phyloP scores from a whole-genome alignment of 1,140 invertebrate species.

The Maconellicoccus hirsutus region DNA sequence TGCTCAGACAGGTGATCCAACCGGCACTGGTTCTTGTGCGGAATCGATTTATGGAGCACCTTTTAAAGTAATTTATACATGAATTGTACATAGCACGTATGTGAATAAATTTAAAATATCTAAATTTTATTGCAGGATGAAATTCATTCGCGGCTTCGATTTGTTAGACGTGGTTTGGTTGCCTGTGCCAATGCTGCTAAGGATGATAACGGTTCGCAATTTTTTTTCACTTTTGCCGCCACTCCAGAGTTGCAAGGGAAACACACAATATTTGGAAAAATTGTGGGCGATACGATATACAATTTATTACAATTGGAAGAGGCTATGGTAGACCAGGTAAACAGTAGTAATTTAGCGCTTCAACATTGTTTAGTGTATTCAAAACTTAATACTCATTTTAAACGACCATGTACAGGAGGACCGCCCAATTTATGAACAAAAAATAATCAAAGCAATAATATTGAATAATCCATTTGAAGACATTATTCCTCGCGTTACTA shows the following conservation, averaged over 20 bases:
- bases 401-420: slow-evolving; percentile 69
- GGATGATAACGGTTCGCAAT: slow-evolving; percentile 94
- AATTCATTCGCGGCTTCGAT: slow-evolving; percentile 83
- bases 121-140: slow-evolving; percentile 61
- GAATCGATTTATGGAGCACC: slow-evolving; percentile 88
- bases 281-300: slow-evolving; percentile 88
- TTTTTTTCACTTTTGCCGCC: slow-evolving; percentile 88
- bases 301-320: slow-evolving; percentile 93
- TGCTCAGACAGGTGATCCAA: slow-evolving; percentile 92
- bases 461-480: slow-evolving; percentile 91
- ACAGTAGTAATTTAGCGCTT: no score
- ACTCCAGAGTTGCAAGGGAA: slow-evolving; percentile 93
- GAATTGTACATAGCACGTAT: neutral
- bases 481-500: slow-evolving; percentile 59
- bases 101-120: neutral
- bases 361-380: no score
- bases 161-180: slow-evolving; percentile 79
- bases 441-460: slow-evolving; percentile 70
- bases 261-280: slow-evolving; percentile 97
- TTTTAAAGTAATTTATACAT: slow-evolving; percentile 70
- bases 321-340: slow-evolving; percentile 56
- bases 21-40: slow-evolving; percentile 80
- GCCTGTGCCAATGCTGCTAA: slow-evolving; percentile 79
- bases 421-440: slow-evolving; percentile 77
- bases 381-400: no score